phyloP scores from a whole-genome alignment of 1,140 invertebrate species.

The Lucilia cuprina region DNA sequence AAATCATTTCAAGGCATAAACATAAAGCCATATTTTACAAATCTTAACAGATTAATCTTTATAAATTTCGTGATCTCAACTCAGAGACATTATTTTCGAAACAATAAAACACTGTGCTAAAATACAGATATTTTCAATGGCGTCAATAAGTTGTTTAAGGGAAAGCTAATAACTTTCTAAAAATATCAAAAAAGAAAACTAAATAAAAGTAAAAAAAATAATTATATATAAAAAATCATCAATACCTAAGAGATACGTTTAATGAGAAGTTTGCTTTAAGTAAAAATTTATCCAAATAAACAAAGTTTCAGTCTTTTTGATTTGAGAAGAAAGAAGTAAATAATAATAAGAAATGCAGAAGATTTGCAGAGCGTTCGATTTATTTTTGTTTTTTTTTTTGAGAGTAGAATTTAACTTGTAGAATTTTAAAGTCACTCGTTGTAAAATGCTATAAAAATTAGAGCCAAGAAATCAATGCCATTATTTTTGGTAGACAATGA shows the following conservation, averaged over 20 bases:
- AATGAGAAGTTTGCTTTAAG: conserved; percentile 8
- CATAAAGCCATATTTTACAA: no score
- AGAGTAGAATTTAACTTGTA: background rate
- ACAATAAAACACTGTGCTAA: no score
- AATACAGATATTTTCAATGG: no score
- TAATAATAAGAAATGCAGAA: background rate
- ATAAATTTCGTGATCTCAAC: no score
- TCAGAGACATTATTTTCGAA: no score
- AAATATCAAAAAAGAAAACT: no score
- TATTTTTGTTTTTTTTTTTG: background rate
- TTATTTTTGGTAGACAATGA: conserved; percentile 30
- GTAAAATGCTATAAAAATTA: conserved; percentile 31
- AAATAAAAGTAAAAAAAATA: no score
- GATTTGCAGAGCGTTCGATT: background rate
- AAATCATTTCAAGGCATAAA: no score
- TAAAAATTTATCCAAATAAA: background rate
- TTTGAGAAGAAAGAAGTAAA: background rate
- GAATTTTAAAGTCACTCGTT: background rate
- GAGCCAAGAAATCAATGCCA: conserved; percentile 32
- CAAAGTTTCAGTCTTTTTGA: background rate
- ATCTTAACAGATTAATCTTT: no score
- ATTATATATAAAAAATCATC: background rate
- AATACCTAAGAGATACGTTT: conserved; percentile 6
- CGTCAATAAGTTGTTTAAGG: no score
- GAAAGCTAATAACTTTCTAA: no score